Conservation (phyloP, 2,113 vertebrate genomes). For the Fulica atra region DNA sequence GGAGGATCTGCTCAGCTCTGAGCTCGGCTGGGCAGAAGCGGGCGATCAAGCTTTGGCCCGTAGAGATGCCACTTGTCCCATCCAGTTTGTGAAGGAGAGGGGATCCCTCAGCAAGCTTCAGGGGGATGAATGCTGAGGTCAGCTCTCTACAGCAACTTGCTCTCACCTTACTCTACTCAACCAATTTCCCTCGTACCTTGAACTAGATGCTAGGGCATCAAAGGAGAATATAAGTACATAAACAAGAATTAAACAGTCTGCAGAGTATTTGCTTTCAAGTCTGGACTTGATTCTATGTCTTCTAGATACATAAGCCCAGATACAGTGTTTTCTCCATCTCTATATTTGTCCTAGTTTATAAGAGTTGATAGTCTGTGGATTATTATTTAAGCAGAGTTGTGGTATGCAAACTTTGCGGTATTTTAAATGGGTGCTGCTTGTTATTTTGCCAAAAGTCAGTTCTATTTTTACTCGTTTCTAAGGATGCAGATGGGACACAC, state of each 20-base stretch:
- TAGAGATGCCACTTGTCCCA: not conserved
- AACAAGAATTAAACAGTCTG: not conserved
- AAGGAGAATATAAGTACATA: not conserved
- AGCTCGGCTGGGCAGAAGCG: not conserved
- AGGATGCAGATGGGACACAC: not conserved
- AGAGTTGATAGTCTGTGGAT: not conserved
- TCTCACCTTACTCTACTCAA: not conserved
- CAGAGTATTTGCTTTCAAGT: not conserved
- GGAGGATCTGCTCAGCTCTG: not conserved
- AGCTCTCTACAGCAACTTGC: not conserved
- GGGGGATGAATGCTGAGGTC: not conserved
- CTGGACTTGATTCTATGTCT: not conserved
- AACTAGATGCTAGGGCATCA: not conserved
- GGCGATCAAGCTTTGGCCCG: not conserved
- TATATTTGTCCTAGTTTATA: not conserved
- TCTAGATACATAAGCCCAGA: not conserved
- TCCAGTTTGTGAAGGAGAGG: not conserved
- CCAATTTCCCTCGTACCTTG: not conserved
- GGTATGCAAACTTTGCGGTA: not conserved
- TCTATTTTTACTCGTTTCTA: not conserved
- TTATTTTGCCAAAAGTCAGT: not conserved
- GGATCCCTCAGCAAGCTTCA: not conserved
- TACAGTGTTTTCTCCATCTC: not conserved
- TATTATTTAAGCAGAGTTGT: not conserved
- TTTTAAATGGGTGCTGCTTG: not conserved